Base-by-base conservation (phyloP, 2,797 vertebrate species). In the Urophycis tenuis region DNA sequence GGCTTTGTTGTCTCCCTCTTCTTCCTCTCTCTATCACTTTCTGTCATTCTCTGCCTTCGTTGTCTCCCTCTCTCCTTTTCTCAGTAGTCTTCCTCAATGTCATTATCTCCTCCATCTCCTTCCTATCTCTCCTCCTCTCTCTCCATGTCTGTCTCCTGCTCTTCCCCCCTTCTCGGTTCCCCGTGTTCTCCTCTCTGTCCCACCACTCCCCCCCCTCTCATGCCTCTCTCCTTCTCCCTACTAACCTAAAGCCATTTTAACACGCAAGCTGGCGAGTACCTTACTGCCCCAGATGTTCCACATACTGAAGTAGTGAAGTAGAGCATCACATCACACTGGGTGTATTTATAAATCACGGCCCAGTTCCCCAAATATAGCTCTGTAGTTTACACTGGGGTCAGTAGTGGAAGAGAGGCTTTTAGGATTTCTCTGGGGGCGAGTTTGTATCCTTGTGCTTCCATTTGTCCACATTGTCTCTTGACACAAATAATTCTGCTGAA, bases 261-360 rank as follows among this genome's bases (percentile, higher is more conserved):
- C 60, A 67, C 25, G 60, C 60, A 12, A 3, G 60, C 60, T 74
- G 73, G 73, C 30, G 73, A 45, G 49, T 64, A 11, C 60, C 31
- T 64, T n/a, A 29, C 53, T 69, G 74, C 3, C 22, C 11, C 7
- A 29, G 9, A 69, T 30, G 71, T 39, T 79, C 72, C 77, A 80
- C 32, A 85, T 78, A 77, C 76, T 73, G 53, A 78, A 83, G 75
- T 71, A 19, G 72, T 75, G 34, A 81, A 79, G 74, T 75, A 74
- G 77, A 85, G 67, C 25, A 0, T 73, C 53, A 76, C 41, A 3
- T 84, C n/a, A 29, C 41, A 49, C 22, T 7, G 60, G 75, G 12
- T 81, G 74, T 10, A 25, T 79, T 76, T 84, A 76, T 72, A 77
- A 73, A 69, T 31, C 64, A 35, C 64, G 78, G 78, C 71, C 49